Evolutionary conservation across 1,140 invertebrate species (phyloP).

Genomic region (Nylanderia fulva): DNA sequence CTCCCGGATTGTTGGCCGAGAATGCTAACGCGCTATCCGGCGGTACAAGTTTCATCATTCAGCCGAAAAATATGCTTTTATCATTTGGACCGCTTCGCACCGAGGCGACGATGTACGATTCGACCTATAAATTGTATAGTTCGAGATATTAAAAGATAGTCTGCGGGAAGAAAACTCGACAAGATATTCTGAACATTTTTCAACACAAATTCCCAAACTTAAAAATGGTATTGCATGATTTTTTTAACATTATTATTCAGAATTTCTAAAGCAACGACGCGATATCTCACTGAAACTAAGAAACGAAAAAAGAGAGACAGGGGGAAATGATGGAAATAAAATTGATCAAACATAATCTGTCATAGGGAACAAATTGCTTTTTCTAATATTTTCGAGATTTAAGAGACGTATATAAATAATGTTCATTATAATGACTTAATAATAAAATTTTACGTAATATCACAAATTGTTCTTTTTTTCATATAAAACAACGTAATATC

Average conservation of each 20-base stretch:
- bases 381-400: not conserved
- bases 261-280: not conserved
- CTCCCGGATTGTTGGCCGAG: slow-evolving; percentile 25
- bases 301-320: not conserved
- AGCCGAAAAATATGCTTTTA: slow-evolving; percentile 21
- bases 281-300: not conserved
- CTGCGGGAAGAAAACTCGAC: not conserved
- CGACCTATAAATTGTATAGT: slow-evolving; percentile 20
- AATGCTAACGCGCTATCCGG: slow-evolving; percentile 1
- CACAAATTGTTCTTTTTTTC: slow-evolving; percentile 38
- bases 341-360: not conserved
- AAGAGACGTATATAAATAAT: not conserved
- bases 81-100: slow-evolving; percentile 6
- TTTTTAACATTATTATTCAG: not conserved
- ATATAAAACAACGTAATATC: slow-evolving; percentile 48
- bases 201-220: not conserved
- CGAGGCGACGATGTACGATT: slow-evolving; percentile 31
- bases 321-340: not conserved
- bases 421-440: slow-evolving; percentile 25
- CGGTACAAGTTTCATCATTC: slow-evolving; percentile 1
- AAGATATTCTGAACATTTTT: not conserved
- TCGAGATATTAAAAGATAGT: not conserved
- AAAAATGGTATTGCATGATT: not conserved
- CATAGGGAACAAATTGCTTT: not conserved
- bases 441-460: slow-evolving; percentile 48